Evolutionary conservation across 2,888 invertebrate genomes (phyloP), one percentile per base, ranked within the genome.

Genomic region (Ectemnius cavifrons): DNA sequence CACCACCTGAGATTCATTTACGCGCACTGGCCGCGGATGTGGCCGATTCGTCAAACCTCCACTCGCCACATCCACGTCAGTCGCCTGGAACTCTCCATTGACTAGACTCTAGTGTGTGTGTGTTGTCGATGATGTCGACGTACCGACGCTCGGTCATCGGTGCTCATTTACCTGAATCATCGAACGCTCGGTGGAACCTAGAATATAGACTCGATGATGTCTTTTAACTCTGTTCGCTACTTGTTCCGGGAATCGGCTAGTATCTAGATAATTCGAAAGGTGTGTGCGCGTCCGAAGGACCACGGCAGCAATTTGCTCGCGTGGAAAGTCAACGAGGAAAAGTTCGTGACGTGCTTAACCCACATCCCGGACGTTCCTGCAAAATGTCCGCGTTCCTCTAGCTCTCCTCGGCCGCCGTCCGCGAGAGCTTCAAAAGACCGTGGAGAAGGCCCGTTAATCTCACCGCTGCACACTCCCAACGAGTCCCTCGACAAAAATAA

Each of bases 291-390:
- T 80, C 65, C 69, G 68, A 16, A 14, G 13, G 37, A 52, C 37
- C 1, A 13, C 52, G n/a, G 52, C n/a, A 52, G 52, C 71, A 73
- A 73, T 79, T 80, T 77, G 79, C 80, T 82, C 80, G 73, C 74
- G 78, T 79, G 84, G 79, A 80, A 78, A 80, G 80, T 77, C 71
- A 76, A 75, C 68, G 80, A 49, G 80, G 78, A 80, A 85, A 87
- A 86, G 81, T 86, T 81, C 73, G 88, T 89, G 88, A 89, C 87
- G 88, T 89, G 84, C 86, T 81, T 85, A 85, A 86, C 86, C 84
- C 84, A 84, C 81, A 84, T 84, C 74, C 70, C 62, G 14, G 63
- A 58, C 58, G 59, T 73, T 47, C 64, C 66, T 64, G 56, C 65
- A 79, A 78, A 80, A 85, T 87, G 86, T 85, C 77, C 78, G 82